phyloP scores from a whole-genome alignment of 1,140 invertebrate genomes.

The Radopholus similis region DNA sequence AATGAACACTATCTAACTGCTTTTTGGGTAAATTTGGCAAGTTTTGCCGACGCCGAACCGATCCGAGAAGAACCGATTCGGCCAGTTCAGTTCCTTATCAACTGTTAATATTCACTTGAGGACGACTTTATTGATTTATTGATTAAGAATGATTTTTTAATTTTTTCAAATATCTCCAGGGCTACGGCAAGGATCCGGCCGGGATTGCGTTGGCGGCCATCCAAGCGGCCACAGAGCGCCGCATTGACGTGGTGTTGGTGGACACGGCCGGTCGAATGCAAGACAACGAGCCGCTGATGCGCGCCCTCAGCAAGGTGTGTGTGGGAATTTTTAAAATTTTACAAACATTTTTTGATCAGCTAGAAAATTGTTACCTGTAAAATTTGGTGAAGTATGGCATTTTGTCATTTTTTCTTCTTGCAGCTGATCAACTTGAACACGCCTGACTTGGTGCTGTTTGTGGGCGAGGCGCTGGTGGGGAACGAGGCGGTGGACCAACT shows the following conservation, averaged over 20 bases:
- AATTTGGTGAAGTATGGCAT: too few relatives aligned
- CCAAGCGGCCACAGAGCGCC: conserved; percentile 73
- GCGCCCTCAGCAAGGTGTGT: conserved; percentile 79
- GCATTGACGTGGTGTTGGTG: conserved; percentile 84
- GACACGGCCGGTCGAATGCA: conserved; percentile 99
- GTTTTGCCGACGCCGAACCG: too few relatives aligned
- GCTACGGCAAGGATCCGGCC: conserved; percentile 97
- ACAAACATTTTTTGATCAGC: not conserved
- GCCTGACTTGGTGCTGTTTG: conserved; percentile 94
- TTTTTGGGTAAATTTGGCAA: too few relatives aligned
- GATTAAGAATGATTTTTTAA: not conserved
- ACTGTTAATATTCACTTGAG: not conserved
- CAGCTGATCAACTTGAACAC: conserved; percentile 79
- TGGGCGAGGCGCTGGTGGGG: conserved; percentile 97
- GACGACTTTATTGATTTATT: not conserved
- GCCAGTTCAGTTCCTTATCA: not conserved
- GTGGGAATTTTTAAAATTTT: conserved; percentile 16
- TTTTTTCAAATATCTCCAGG: conserved; percentile 81
- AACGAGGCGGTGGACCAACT: conserved; percentile 99
- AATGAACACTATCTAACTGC: too few relatives aligned
- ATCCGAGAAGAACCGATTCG: too few relatives aligned
- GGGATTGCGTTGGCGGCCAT: conserved; percentile 96
- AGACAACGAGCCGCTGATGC: conserved; percentile 97
- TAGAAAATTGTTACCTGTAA: not conserved
- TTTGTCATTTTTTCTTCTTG: conserved; percentile 31